These are phyloP conservation scores for Phytoseiulus persimilis DNA, from an alignment of 2,888 invertebrate species.

Conservation along the genomic window DNA sequence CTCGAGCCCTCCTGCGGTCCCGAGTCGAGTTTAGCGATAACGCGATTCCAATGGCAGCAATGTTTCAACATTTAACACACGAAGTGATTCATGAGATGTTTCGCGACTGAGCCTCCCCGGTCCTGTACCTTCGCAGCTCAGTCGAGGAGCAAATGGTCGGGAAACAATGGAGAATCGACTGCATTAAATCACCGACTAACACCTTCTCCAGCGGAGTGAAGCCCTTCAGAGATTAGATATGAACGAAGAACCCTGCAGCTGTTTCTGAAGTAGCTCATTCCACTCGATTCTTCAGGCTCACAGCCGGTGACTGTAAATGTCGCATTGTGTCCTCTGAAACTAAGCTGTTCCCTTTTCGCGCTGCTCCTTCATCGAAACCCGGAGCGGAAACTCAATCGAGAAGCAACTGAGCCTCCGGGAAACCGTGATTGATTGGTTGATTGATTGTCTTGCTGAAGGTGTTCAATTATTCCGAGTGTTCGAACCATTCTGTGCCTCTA, in stretches of 20 bases:
- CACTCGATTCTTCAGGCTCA: background rate
- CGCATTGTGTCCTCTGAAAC: background rate
- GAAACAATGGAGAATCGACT: background rate
- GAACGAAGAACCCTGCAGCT: background rate
- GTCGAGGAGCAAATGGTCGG: background rate
- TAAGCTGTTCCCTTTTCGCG: background rate
- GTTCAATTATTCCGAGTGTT: too few relatives aligned
- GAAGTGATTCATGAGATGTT: background rate
- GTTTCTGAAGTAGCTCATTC: background rate
- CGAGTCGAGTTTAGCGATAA: too few relatives aligned
- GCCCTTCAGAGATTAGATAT: background rate
- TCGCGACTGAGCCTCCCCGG: background rate
- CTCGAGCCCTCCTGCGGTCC: too few relatives aligned
- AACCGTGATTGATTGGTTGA: too few relatives aligned
- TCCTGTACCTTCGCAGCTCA: background rate
- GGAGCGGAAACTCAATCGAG: background rate
- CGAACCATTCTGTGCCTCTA: too few relatives aligned
- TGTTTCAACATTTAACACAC: background rate
- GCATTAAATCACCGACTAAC: background rate
- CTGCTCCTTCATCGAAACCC: background rate
- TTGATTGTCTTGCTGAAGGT: too few relatives aligned
- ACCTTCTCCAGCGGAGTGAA: background rate
- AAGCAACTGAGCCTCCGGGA: too few relatives aligned
- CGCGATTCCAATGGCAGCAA: too few relatives aligned
- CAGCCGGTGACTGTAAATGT: background rate